Evolutionary conservation across 2,888 invertebrate species (phyloP), one percentile per base, ranked within the genome.

Genomic region (Tolmerus cingulatus): DNA sequence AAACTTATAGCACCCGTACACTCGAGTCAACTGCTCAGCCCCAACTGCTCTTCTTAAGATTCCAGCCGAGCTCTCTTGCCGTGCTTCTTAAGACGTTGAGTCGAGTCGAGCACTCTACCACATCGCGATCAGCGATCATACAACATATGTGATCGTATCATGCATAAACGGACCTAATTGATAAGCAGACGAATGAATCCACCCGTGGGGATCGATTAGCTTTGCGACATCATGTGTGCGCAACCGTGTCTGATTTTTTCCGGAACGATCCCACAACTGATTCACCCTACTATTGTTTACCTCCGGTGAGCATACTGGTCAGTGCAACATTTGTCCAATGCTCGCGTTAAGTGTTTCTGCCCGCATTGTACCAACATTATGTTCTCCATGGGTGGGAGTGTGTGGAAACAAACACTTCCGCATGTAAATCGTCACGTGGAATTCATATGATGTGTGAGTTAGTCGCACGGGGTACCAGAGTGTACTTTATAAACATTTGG

Each of bases 221-320:
- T 51, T 34, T 30, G 5, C 46, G 51, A 81, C 30, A n/a, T 81
- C 55, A 8, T 81, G 81, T 81, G 81, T 51, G 23, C 51, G 78
- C 40, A 51, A 81, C 81, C 81, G 81, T 81, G 81, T 81, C 81
- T 46, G 78, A 55, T 55, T 16, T 34, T 51, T 81, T 81, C 81
- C 51, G 81, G 55, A 30, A 12, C 51, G 55, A 16, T 27, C 46
- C 81, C 23, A 76, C 43, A 78, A n/a, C 78, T n/a, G 37, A 40
- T 23, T 40, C 2, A 37, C 78, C 19, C 78, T 40, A 40, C 78
- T 43, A 78, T 78, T 78, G 78, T 78, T 14, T 78, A 43, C n/a
- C 23, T 37, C 23, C 37, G 78, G 66, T 66, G 23, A 51, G 34
- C n/a, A 37, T 37, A 76, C 46, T 40, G 23, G 23, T 27, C 19